Evolutionary conservation across 2,113 vertebrate genomes (phyloP).

Genomic region (Corydoras sp.): DNA sequence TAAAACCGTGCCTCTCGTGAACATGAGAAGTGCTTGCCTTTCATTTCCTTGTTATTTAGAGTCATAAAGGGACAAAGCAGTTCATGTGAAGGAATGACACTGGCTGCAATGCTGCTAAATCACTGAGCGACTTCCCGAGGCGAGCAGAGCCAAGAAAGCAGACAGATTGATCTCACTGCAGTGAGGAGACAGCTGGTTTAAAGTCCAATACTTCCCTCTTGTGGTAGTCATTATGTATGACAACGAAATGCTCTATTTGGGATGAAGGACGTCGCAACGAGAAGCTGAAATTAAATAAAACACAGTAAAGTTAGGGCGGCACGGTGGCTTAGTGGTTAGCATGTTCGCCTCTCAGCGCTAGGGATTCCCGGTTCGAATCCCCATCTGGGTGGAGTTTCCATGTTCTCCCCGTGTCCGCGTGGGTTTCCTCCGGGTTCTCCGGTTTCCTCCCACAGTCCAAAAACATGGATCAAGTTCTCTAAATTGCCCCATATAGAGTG

Average conservation of each 20-base stretch:
- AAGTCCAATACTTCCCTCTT: slow-evolving; percentile 47
- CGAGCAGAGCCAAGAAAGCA: not conserved
- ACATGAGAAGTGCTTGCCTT: slow-evolving; percentile 24
- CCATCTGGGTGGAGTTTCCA: too few relatives aligned
- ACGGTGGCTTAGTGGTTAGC: too few relatives aligned
- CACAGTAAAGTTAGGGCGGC: too few relatives aligned
- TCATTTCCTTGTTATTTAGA: slow-evolving; percentile 31
- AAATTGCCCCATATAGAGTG: too few relatives aligned
- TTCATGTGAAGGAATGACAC: slow-evolving; percentile 34
- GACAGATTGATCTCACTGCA: slow-evolving; percentile 23
- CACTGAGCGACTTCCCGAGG: slow-evolving; percentile 25
- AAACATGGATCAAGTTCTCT: too few relatives aligned
- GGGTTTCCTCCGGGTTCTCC: too few relatives aligned
- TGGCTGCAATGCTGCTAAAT: slow-evolving; percentile 27
- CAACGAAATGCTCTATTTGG: not conserved
- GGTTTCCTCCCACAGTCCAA: too few relatives aligned
- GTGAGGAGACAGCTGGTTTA: slow-evolving; percentile 5
- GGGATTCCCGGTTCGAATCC: too few relatives aligned
- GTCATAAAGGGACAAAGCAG: slow-evolving; percentile 21
- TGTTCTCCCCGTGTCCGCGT: too few relatives aligned
- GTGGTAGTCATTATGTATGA: slow-evolving; percentile 22
- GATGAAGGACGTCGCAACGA: too few relatives aligned
- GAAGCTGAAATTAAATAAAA: too few relatives aligned
- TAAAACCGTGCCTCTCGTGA: slow-evolving; percentile 19
- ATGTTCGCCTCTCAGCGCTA: too few relatives aligned